These are phyloP conservation scores for Nomada fucata DNA, from an alignment of 2,888 invertebrate species.

Conservation along the genomic window DNA sequence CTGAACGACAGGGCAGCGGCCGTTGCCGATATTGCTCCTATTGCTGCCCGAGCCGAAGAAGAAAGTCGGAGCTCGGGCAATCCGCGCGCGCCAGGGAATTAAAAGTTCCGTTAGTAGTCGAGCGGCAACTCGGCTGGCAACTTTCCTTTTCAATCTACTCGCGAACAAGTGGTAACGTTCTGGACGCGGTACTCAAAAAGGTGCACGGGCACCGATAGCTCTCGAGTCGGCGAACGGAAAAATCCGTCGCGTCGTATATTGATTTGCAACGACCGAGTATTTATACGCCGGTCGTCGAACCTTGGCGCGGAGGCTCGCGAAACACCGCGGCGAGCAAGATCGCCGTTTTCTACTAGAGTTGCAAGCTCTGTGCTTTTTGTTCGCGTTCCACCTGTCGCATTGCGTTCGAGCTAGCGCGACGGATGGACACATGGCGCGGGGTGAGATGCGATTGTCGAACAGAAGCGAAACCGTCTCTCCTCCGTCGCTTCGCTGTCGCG, in stretches of 20 bases:
- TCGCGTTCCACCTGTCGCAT: constrained; percentile 67
- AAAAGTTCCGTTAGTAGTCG: constrained; percentile 10
- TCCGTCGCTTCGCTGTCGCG: not conserved
- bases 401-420: constrained; percentile 25
- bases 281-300: constrained; percentile 56
- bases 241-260: constrained; percentile 22
- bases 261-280: constrained; percentile 38
- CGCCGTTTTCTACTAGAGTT: constrained; percentile 6
- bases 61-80: constrained; percentile 20
- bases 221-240: not conserved
- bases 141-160: constrained; percentile 31
- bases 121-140: not conserved
- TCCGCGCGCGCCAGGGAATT: constrained; percentile 27
- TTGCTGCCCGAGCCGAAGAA: not conserved
- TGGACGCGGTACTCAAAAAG: not conserved
- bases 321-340: not conserved
- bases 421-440: constrained; percentile 39
- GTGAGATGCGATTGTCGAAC: constrained; percentile 53
- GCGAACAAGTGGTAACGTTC: not conserved
- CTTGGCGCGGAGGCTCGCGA: constrained; percentile 7
- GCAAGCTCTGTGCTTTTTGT: constrained; percentile 57
- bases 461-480: constrained; percentile 30
- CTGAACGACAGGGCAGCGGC: not conserved
- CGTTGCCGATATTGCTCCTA: constrained; percentile 13
- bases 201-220: not conserved